phyloP scores from a whole-genome alignment of 2,797 vertebrate species.

The Craterocephalus amniculus region DNA sequence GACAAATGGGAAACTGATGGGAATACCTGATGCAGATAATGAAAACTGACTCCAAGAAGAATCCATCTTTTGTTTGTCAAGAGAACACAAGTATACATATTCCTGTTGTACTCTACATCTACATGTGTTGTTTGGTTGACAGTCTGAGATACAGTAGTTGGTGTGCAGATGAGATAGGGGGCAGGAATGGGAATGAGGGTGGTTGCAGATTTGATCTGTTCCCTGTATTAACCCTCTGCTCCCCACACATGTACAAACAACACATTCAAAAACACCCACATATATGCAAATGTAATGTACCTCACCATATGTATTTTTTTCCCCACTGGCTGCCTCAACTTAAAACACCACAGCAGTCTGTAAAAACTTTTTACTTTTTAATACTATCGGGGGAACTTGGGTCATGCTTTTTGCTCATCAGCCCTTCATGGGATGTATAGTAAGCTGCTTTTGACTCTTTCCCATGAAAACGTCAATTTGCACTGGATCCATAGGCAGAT shows the following conservation, averaged over 20 bases:
- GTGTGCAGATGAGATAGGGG: slow-evolving; percentile 5
- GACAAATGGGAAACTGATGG: slow-evolving; percentile 82
- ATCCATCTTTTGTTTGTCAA: slow-evolving; percentile 79
- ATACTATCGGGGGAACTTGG: slow-evolving; percentile 47
- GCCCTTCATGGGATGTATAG: slow-evolving; percentile 48
- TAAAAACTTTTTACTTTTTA: slow-evolving; percentile 50
- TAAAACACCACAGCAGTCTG: slow-evolving; percentile 28
- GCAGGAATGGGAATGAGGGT: background rate
- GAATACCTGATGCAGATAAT: slow-evolving; percentile 80
- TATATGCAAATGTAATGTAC: slow-evolving; percentile 13
- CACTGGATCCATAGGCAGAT: slow-evolving; percentile 51
- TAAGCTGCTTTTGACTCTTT: slow-evolving; percentile 44
- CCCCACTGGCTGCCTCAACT: slow-evolving; percentile 6
- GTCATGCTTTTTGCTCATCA: slow-evolving; percentile 65
- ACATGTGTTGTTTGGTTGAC: slow-evolving; percentile 31
- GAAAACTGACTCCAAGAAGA: slow-evolving; percentile 75
- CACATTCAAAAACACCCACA: slow-evolving; percentile 53
- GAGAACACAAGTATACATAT: slow-evolving; percentile 65
- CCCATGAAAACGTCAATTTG: slow-evolving; percentile 70
- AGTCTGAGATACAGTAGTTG: slow-evolving; percentile 25
- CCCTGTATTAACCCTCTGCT: slow-evolving; percentile 41
- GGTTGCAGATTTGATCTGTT: slow-evolving; percentile 52
- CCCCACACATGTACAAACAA: slow-evolving; percentile 45
- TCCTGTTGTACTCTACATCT: slow-evolving; percentile 40
- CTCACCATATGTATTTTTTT: slow-evolving; percentile 2